A percentile compares a stretch with the other conserved stretches of the same genome.
phyloP scores from a whole-genome alignment of 2,113 vertebrate species.

The Cheirogaleus medius region DNA sequence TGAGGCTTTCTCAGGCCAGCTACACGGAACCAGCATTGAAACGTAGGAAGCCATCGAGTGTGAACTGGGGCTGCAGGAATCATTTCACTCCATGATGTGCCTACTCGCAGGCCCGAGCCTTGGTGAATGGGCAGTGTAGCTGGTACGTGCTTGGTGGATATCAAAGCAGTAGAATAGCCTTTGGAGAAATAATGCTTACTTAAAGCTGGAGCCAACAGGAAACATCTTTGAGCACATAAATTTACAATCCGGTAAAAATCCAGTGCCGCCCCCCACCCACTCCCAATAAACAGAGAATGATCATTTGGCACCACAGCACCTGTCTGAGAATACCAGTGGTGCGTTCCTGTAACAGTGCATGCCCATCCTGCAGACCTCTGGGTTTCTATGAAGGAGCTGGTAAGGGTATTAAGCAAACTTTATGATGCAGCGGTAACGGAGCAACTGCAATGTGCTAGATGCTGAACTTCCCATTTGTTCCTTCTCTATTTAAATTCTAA shows the following conservation, averaged over 20 bases:
- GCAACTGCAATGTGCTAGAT: not conserved
- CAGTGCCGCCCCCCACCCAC: accelerated
- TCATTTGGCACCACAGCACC: accelerated
- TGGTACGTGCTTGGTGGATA: not conserved
- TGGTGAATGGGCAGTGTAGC: accelerated
- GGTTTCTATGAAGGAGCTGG: not conserved
- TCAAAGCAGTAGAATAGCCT: not conserved
- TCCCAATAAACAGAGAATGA: not conserved
- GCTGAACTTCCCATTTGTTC: not conserved
- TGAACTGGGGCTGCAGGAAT: accelerated
- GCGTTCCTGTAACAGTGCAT: accelerated
- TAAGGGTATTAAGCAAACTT: not conserved
- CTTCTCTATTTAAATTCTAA: not conserved
- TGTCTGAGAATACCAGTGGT: not conserved
- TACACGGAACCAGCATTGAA: not conserved
- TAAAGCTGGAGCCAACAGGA: not conserved
- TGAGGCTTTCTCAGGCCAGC: not conserved
- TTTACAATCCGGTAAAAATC: not conserved
- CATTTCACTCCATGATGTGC: not conserved
- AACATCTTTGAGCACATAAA: not conserved
- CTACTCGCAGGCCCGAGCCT: not conserved
- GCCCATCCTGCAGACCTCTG: accelerated
- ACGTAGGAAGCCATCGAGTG: accelerated
- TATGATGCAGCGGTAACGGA: not conserved
- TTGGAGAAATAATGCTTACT: not conserved